Base-by-base conservation (phyloP, 1,140 invertebrate genomes). In the Centruroides sculpturatus region DNA sequence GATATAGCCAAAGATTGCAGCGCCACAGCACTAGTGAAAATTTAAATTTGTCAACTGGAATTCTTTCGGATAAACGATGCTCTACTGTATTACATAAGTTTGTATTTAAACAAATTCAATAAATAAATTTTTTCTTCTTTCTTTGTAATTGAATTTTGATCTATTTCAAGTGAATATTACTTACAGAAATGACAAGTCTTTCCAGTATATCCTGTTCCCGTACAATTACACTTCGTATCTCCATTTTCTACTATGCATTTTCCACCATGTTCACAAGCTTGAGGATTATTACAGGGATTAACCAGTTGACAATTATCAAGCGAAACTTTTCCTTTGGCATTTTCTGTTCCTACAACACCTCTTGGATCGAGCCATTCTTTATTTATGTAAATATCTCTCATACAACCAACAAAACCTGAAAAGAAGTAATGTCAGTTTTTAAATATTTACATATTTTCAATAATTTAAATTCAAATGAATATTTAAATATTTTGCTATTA, bases 121-220 rank as follows among this genome's bases (percentile, higher is more conserved):
- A 23, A 23, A 23, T 23, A 23, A 23, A 23, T 23, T 23, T 23
- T 23, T 23, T 23, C 23, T 2, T 23, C 23, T 23, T 23, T 23
- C 23, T 23, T 23, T 23, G 2, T 23, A 23, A 23, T 23, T 23
- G 23, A 23, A n/a, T n/a, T 23, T 23, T 23, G 23, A 23, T 23
- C 23, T 23, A 23, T 23, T 23, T 23, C 23, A 23, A 23, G 23
- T 41, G 41, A 6, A 41, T 6, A 41, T 41, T 47, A 72, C 72
- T 79, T 72, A 85, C 83, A 85, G 70, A 95, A 96, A 71, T 95
- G 91, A 68, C 92, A 96, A 69, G 93, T 92, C 70, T 88, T 88
- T 47, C 92, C 92, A 51, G 87, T 88, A 68, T 82, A 82, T n/a
- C 76, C 89, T 6, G 88, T 92, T 56, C 84, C 85, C 12, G 82